These are phyloP conservation scores for Entomobrya multifasciata DNA, from an alignment of 2,888 invertebrate genomes.

Conservation along the genomic window DNA sequence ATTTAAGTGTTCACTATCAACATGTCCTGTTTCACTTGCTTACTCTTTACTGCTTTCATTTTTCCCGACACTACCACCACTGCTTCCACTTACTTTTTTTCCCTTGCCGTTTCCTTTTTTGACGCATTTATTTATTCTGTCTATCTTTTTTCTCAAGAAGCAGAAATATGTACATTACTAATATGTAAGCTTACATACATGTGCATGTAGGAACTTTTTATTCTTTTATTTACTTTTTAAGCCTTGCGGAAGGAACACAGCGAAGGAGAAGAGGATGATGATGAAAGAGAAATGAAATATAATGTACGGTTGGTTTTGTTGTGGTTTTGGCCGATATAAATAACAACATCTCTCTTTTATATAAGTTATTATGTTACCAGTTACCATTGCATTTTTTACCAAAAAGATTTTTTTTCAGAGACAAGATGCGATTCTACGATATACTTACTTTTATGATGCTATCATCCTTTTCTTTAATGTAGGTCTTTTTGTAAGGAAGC, in stretches of 20 bases:
- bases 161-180: no score
- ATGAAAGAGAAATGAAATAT: slow-evolving; percentile 56
- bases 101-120: slow-evolving; percentile 55
- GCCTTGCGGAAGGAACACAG: slow-evolving; percentile 54
- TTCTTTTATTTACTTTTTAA: slow-evolving; percentile 69
- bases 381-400: neutral
- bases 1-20: slow-evolving; percentile 70
- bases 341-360: slow-evolving; percentile 42
- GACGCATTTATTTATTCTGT: slow-evolving; percentile 58
- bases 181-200: no score
- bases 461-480: neutral
- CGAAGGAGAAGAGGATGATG: slow-evolving; percentile 1
- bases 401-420: no score
- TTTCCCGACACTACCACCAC: slow-evolving; percentile 54
- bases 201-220: no score
- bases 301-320: slow-evolving; percentile 51
- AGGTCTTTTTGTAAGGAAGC: neutral
- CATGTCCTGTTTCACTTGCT: slow-evolving; percentile 63
- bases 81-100: slow-evolving; percentile 51
- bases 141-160: slow-evolving; percentile 14
- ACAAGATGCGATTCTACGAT: neutral
- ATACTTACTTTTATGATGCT: neutral
- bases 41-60: slow-evolving; percentile 62
- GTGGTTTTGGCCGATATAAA: slow-evolving; percentile 47
- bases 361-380: slow-evolving; percentile 29